These are phyloP conservation scores for Cantharis nigra DNA, from an alignment of 2,888 invertebrate genomes.

Conservation along the genomic window DNA sequence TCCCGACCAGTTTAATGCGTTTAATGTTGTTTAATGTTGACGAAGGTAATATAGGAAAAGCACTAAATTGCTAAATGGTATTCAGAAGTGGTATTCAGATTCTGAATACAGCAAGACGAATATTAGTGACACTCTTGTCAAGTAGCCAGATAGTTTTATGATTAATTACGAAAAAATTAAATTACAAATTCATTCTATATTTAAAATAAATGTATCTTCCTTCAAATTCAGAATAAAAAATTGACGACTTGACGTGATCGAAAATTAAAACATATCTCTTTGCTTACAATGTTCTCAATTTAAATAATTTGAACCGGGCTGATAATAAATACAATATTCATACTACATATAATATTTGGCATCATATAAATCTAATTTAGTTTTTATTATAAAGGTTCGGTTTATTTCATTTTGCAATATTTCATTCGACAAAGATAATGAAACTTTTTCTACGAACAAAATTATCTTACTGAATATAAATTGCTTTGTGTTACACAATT, in stretches of 20 bases:
- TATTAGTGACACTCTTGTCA: not conserved
- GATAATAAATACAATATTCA: not conserved
- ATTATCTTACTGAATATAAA: constrained; percentile 10
- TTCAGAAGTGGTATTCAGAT: not conserved
- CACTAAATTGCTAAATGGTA: not conserved
- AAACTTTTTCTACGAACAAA: constrained; percentile 14
- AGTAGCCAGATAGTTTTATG: not conserved
- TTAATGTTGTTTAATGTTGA: not conserved
- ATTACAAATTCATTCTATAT: not conserved
- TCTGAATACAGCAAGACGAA: not conserved
- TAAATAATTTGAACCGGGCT: not conserved
- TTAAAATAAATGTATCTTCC: no score
- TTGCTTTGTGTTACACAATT: constrained; percentile 4
- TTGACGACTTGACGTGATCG: not conserved
- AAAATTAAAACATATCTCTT: not conserved
- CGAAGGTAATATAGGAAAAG: not conserved
- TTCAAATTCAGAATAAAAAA: not conserved
- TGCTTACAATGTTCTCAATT: not conserved
- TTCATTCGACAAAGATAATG: constrained; percentile 15
- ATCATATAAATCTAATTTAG: not conserved
- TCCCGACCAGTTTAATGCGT: not conserved
- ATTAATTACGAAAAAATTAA: not conserved
- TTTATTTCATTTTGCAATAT: constrained; percentile 3
- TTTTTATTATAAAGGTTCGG: not conserved
- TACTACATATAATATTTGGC: not conserved